These are phyloP conservation scores for Diadema setosum DNA, from an alignment of 35 echinoderm and acorn worm species.

Conservation along the genomic window DNA sequence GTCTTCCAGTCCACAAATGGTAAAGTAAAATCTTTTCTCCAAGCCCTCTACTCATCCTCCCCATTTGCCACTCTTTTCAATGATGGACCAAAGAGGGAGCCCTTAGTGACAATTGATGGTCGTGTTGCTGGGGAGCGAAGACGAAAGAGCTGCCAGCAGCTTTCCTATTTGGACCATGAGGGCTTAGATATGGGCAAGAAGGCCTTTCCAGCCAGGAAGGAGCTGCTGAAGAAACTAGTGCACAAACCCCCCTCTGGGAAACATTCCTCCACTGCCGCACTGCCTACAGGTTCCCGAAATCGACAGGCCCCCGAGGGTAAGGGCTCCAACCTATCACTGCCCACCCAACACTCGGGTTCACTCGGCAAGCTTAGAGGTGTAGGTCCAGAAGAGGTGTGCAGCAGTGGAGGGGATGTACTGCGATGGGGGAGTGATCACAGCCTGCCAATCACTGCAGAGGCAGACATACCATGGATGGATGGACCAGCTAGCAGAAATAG, in stretches of 20 bases:
- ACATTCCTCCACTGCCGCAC: background rate
- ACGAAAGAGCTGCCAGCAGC: background rate
- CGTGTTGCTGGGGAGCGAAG: background rate
- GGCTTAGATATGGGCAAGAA: background rate
- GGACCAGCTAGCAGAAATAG: background rate
- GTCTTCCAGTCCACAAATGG: conserved; percentile 66
- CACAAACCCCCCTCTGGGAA: background rate
- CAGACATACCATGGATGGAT: conserved; percentile 4
- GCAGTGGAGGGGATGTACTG: background rate
- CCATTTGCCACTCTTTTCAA: conserved; percentile 89
- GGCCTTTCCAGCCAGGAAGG: background rate
- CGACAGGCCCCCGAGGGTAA: background rate
- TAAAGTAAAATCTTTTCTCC: conserved; percentile 62
- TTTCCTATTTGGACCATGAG: background rate
- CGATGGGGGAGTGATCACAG: background rate
- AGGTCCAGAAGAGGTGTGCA: background rate
- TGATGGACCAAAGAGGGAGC: background rate
- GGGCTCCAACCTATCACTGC: background rate
- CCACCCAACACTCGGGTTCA: background rate
- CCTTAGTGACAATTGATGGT: background rate
- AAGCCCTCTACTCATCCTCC: conserved; percentile 79
- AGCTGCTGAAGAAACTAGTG: background rate
- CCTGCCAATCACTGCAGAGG: background rate
- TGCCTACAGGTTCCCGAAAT: background rate
- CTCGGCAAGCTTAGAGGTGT: background rate